Percentiles rank a stretch among this genome's conserved stretches.
These are phyloP conservation scores for Apocrypta bakeri DNA, from an alignment of 1,140 invertebrate genomes.

Conservation along the genomic window DNA sequence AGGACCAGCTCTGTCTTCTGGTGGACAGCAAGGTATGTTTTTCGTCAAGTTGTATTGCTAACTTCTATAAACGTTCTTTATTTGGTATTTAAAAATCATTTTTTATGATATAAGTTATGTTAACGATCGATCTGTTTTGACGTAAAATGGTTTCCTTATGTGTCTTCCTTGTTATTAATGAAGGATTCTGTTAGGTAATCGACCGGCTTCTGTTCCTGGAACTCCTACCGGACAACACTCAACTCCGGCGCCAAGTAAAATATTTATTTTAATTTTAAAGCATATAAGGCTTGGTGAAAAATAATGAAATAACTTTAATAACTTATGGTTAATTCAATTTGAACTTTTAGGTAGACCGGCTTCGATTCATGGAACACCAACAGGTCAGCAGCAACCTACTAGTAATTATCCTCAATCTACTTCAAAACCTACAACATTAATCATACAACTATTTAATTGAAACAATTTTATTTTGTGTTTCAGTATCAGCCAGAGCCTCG, in stretches of 20 bases:
- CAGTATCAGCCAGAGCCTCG: neutral
- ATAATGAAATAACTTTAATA: too few relatives aligned
- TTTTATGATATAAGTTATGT: neutral
- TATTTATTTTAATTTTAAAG: neutral
- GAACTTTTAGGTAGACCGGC: slow-evolving; percentile 36
- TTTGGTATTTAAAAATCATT: neutral
- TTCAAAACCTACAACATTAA: neutral
- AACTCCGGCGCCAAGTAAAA: neutral
- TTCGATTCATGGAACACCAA: slow-evolving; percentile 17
- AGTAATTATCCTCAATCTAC: neutral
- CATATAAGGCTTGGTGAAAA: too few relatives aligned
- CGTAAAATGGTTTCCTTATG: neutral
- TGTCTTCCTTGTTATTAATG: neutral
- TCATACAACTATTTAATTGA: neutral
- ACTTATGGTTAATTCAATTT: neutral
- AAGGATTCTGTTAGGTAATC: slow-evolving; percentile 34
- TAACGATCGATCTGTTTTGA: neutral
- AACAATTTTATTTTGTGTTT: neutral
- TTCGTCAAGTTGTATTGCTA: too few relatives aligned
- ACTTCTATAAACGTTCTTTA: neutral
- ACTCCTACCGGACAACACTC: neutral
- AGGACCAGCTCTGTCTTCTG: slow-evolving; percentile 48
- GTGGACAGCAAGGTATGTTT: too few relatives aligned
- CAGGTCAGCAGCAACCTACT: neutral
- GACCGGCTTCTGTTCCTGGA: slow-evolving; percentile 37